Evolutionary conservation across 2,797 vertebrate genomes (phyloP), one percentile per base, ranked within the genome.

Genomic region (Lutjanus campechanus): DNA sequence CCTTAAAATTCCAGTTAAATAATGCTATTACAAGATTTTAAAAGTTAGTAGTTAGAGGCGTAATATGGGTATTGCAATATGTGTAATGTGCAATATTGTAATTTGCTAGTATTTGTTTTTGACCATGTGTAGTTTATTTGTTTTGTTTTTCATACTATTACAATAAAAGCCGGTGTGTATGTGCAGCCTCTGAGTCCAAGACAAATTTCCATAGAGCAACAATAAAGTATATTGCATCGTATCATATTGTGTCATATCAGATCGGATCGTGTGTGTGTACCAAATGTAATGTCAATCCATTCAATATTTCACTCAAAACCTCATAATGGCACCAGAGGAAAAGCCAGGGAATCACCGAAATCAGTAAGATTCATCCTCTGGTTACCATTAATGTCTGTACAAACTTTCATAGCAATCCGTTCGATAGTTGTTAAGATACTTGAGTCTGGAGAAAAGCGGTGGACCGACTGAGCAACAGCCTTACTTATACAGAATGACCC

Each of bases 401-500:
- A 9, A 44, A 17, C 53, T 15, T 11, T n/a, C 10, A 44, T n/a
- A 10, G 0, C 4, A 58, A 54, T 51, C 11, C 22, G 65, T 65
- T n/a, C 5, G 10, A 20, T 44, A 29, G 47, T 6, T 61, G 29
- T 4, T 36, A 5, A 36, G 29, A 36, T 49, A 54, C 49, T 53
- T 64, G 13, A 64, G 36, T 50, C n/a, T 20, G 11, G 25, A 59
- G 15, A 10, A 59, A 75, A 60, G n/a, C 25, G 25, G 8, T 43
- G 41, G 7, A 47, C 17, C 3, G 25, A 56, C 12, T 7, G 7
- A 62, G 56, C 0, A 0, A 50, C 13, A 13, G n/a, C 15, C 36
- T 20, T 19, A 56, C 15, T 58, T 41, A 47, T 12, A 49, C 54
- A 68, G 60, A 70, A 41, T 49, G n/a, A 72, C 15, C 29, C 25